phyloP scores from a whole-genome alignment of 2,113 vertebrate genomes.

The Desmodus rotundus region DNA sequence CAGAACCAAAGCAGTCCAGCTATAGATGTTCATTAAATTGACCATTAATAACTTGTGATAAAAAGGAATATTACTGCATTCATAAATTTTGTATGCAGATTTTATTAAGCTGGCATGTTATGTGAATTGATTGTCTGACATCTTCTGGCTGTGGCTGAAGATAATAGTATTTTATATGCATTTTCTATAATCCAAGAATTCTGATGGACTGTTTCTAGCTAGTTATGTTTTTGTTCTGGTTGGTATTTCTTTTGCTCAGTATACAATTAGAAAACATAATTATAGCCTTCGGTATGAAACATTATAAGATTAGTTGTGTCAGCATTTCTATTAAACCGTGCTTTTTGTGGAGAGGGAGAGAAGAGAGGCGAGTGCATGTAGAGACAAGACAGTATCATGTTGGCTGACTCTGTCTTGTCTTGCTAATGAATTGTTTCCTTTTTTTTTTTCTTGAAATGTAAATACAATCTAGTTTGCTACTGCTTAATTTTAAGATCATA shows the following conservation, averaged over 20 bases:
- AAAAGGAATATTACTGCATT: constrained; percentile 86
- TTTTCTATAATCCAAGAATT: constrained; percentile 78
- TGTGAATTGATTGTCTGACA: constrained; percentile 85
- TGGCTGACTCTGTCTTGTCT: background rate
- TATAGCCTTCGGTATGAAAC: constrained; percentile 57
- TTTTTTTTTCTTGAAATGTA: constrained; percentile 23
- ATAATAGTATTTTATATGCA: constrained; percentile 81
- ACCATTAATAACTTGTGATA: constrained; percentile 88
- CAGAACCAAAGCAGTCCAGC: constrained; percentile 80
- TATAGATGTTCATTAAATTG: constrained; percentile 89
- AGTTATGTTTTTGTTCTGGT: constrained; percentile 69
- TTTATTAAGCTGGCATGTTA: constrained; percentile 86
- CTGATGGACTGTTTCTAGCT: constrained; percentile 78
- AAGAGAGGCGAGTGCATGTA: background rate
- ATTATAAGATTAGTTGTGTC: constrained; percentile 56
- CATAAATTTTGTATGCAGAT: constrained; percentile 88
- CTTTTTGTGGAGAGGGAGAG: constrained; percentile 34
- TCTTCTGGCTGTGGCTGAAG: constrained; percentile 81
- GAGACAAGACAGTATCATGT: background rate
- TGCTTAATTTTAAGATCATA: background rate
- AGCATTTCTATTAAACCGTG: constrained; percentile 59
- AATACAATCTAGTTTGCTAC: constrained; percentile 23
- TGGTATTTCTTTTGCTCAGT: constrained; percentile 57
- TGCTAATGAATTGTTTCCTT: constrained; percentile 28
- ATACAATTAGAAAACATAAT: constrained; percentile 70